Base-by-base conservation (phyloP, 2,888 invertebrate genomes). In the Subacronicta megacephala region DNA sequence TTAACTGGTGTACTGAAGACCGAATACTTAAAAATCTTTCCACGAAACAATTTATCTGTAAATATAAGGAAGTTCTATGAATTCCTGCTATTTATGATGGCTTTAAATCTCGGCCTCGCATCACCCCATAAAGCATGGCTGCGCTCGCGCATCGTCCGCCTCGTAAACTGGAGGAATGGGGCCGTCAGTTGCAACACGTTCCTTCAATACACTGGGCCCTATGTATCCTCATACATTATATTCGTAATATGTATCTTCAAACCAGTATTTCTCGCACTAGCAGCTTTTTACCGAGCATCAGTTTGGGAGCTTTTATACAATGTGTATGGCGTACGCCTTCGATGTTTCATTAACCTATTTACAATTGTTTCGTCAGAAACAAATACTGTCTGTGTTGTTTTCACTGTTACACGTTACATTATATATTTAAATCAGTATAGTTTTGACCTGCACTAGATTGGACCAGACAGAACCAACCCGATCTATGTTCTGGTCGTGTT, bases 121-220 rank as follows among this genome's bases (percentile, higher is more conserved):
- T 60, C 72, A 60, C 47, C 29, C 37, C 60, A 60, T 60, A 65
- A 60, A 60, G 45, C 41, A 47, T 35, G 17, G 18, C 20, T 36
- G 53, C 50, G 46, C 35, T 41, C 46, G 17, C 52, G 58, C 63
- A 51, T 37, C 35, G 53, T 53, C 29, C 23, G 54, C 51, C 54
- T 75, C 75, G 55, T 72, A 72, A 74, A 76, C 57, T 42, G 13
- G 38, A 44, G 57, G 69, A 72, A 72, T 75, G 72, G 44, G 69
- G 72, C 43, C 72, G 59, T 38, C 55, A 59, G 58, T 72, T 69
- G 65, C 62, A 75, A 75, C 55, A 44, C 35, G 49, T 40, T 44
- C 57, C 40, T 56, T 62, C 72, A 37, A 33, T 44, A 40, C 44
- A 7, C 23, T 31, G 51, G 26, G 38, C 51, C 54, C 18, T 54